phyloP scores from a whole-genome alignment of 2,113 vertebrate species.

The Tupaia chinensis region DNA sequence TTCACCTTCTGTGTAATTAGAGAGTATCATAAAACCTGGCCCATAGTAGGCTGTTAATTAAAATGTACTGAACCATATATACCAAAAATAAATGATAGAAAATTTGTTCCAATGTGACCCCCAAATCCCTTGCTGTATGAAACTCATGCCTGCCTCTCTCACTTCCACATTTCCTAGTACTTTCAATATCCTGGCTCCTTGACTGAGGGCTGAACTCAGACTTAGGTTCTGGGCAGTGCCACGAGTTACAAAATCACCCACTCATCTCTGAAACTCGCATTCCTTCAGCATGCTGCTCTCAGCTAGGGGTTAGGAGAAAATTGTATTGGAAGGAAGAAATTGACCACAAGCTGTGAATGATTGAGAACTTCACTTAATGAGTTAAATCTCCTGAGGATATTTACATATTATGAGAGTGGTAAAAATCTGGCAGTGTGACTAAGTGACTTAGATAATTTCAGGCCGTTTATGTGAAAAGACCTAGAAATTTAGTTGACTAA shows the following conservation, averaged over 20 bases:
- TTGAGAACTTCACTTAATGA: constrained; percentile 39
- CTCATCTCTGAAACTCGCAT: background rate
- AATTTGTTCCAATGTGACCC: background rate
- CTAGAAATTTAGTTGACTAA: constrained; percentile 12
- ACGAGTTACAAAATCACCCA: background rate
- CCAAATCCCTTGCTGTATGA: background rate
- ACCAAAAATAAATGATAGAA: background rate
- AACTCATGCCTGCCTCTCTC: background rate
- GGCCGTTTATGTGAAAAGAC: background rate
- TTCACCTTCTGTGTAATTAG: background rate
- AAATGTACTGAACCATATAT: background rate
- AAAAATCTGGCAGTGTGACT: constrained; percentile 52
- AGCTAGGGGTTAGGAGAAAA: constrained; percentile 52
- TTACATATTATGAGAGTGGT: background rate
- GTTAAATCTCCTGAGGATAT: constrained; percentile 55
- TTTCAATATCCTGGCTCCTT: background rate
- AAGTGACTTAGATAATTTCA: constrained; percentile 55
- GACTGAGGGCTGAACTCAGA: background rate
- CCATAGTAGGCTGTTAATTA: background rate
- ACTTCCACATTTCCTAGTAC: background rate
- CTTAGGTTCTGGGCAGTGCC: background rate
- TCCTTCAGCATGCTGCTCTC: constrained; percentile 12
- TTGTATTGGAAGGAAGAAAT: constrained; percentile 55
- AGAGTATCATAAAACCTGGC: too few relatives aligned
- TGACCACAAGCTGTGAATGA: constrained; percentile 70